A percentile compares a stretch with the other conserved stretches of the same genome.
Evolutionary conservation across 1,140 invertebrate genomes (phyloP).

Genomic region (Pygmarrhopalites habei): DNA sequence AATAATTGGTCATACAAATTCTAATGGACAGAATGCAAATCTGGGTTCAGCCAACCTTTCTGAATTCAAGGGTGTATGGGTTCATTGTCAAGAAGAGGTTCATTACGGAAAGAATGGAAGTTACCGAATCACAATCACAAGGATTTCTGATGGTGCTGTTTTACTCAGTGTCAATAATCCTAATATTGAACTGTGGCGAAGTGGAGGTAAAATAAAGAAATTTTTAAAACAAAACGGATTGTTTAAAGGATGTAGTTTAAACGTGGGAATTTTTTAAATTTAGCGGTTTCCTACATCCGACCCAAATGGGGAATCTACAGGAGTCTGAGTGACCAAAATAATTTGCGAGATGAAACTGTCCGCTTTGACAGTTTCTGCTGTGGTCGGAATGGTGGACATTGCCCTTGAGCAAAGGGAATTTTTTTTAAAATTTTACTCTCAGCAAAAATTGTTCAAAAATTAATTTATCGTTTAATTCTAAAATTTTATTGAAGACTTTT

Average conservation of each 20-base stretch:
- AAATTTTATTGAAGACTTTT: no score
- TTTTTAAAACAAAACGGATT: background rate
- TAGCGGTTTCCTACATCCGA: constrained; percentile 13
- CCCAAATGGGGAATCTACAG: constrained; percentile 37
- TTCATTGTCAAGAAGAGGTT: background rate
- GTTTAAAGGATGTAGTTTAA: no score
- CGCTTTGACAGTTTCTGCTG: constrained; percentile 29
- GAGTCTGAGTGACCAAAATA: constrained; percentile 15
- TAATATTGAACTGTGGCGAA: constrained; percentile 31
- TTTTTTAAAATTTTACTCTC: background rate
- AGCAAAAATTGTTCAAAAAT: no score
- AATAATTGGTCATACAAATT: background rate
- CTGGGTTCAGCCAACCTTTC: background rate
- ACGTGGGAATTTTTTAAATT: no score
- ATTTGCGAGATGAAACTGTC: constrained; percentile 31
- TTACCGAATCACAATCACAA: background rate
- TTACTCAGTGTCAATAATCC: background rate
- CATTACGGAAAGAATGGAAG: background rate
- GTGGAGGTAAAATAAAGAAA: no score
- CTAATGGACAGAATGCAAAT: background rate
- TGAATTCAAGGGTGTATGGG: constrained; percentile 1
- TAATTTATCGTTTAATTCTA: no score
- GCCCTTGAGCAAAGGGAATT: constrained; percentile 5
- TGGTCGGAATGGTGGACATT: constrained; percentile 3
- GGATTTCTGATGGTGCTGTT: background rate